Base-by-base conservation (phyloP, 1,140 invertebrate genomes). In the Ditylenchus dipsaci region DNA sequence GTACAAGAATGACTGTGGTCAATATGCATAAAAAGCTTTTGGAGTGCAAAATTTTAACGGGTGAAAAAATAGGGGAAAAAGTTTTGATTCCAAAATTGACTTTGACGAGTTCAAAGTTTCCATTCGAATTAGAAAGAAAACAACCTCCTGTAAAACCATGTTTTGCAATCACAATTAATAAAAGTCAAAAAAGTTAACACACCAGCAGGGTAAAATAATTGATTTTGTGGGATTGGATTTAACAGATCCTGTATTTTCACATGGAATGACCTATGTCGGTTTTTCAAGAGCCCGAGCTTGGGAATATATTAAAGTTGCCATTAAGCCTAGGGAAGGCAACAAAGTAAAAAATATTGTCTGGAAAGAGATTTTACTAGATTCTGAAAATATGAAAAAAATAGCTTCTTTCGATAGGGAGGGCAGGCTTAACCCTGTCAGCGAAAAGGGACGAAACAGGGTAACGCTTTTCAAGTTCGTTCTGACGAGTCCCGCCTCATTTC, bases 211-310 rank as follows among this genome's bases (percentile, higher is more conserved):
- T 13, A 11, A 45, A 45, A 45, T n/a, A 45, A 45, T 45, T 45
- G 43, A n/a, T n/a, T n/a, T n/a, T n/a, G n/a, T n/a, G n/a, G n/a
- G n/a, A n/a, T n/a, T n/a, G n/a, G n/a, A n/a, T n/a, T 45, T 45
- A 45, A 45, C 43, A 13, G 43, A 13, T 11, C 43, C 43, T n/a
- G 43, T 45, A n/a, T 45, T 45, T 45, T 45, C 43, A n/a, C 43
- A 45, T 45, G 43, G 43, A n/a, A 11, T 13, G n/a, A 13, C 11
- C n/a, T 45, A 45, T 45, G 43, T 45, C 62, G 83, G 78, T 5
- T 60, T 80, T 15, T 76, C 73, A 9, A 15, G 71, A 30, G 73
- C 42, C 27, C 38, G 47, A 76, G 43, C 30, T 15, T 73, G 69
- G 69, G 64, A 72, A 7, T 27, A 29, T 8, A 29, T 68, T 21